A percentile compares a stretch with the other conserved stretches of the same genome.
Conservation (phyloP, 2,113 vertebrate genomes). For the Hydropotes inermis region DNA sequence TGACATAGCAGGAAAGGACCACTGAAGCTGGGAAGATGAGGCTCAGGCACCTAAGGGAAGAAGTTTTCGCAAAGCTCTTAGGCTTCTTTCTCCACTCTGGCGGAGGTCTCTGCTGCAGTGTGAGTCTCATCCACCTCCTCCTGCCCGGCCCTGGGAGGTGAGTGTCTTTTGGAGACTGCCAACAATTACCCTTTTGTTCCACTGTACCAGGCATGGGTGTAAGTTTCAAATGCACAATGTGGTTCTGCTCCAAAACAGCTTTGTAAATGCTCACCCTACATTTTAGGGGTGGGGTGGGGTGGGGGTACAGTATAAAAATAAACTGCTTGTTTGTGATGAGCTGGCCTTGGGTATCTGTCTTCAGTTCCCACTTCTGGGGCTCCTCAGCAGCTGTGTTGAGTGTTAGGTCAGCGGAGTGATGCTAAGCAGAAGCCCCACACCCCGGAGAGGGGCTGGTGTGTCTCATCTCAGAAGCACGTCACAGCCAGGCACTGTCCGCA, state of each 20-base stretch:
- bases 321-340: not conserved
- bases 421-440: not conserved
- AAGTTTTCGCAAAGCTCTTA: not conserved
- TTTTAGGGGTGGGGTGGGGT: not conserved
- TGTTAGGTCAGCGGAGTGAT: not conserved
- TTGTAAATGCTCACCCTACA: not conserved
- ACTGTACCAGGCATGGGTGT: not conserved
- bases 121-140: rapidly evolving
- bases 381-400: not conserved
- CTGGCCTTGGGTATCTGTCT: not conserved
- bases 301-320: not conserved
- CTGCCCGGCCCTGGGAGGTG: not conserved
- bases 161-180: rapidly evolving
- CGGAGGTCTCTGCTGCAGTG: not conserved
- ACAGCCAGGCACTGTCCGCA: not conserved
- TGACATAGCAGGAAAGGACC: no score
- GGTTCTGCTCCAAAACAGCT: not conserved
- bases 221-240: not conserved
- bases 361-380: not conserved
- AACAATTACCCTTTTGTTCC: not conserved
- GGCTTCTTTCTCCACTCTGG: not conserved
- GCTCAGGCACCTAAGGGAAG: not conserved
- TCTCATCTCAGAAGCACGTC: not conserved
- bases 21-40: not conserved
- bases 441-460: not conserved